phyloP scores from a whole-genome alignment of 1,140 invertebrate genomes.

The Planococcus citri region DNA sequence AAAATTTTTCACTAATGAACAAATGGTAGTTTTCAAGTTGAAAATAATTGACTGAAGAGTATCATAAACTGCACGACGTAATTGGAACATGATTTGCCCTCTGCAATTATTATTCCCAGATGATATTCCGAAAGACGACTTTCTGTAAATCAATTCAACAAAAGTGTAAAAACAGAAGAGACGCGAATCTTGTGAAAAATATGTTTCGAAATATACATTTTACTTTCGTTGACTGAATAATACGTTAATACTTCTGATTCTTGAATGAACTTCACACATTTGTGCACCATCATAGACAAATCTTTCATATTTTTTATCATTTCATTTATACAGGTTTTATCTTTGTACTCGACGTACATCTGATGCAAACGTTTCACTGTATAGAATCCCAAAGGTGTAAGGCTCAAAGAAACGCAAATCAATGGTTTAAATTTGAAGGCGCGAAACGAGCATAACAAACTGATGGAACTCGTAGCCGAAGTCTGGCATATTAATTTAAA shows the following conservation, averaged over 20 bases:
- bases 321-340: not conserved
- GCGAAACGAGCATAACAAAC: not conserved
- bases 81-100: not conserved
- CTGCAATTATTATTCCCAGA: not conserved
- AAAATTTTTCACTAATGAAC: not conserved
- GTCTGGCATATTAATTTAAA: not conserved
- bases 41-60: not conserved
- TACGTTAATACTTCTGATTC: not conserved
- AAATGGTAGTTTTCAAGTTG: not conserved
- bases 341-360: not conserved
- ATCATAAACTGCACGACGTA: not conserved
- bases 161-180: not conserved
- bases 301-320: not conserved
- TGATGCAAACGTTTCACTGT: not conserved
- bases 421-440: not conserved
- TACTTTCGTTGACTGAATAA: not conserved
- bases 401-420: not conserved
- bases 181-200: not conserved
- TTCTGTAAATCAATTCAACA: no score
- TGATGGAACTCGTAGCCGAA: not conserved
- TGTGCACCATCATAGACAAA: not conserved
- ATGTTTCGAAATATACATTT: not conserved
- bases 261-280: not conserved
- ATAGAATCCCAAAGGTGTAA: not conserved
- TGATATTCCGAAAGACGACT: no score